Evolutionary conservation across 2,113 vertebrate species (phyloP), one percentile per base, ranked within the genome.

Genomic region (Gulo gulo): DNA sequence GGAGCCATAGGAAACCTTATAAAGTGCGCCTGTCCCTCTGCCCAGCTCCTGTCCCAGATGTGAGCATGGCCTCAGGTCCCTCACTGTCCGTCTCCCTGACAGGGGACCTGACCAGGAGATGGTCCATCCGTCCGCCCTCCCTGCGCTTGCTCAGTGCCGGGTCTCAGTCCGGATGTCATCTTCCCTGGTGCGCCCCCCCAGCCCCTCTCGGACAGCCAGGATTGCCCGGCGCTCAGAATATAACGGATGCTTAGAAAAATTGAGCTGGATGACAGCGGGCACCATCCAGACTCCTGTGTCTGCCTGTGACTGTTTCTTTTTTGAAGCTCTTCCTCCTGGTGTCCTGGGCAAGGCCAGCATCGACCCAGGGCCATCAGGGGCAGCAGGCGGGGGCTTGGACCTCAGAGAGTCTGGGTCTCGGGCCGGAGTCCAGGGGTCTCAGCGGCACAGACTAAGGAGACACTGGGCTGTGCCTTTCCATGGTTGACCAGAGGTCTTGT

Each of bases 291-390:
- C 39, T 15, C 39, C 14, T 2, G 4, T 9, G 24, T 42, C 1
- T 31, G 29, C 29, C 63, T 65, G 63, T 15, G 63, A 15, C 29
- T 31, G 15, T 36, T 55, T 55, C 50, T 50, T 31, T 29, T 21
- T 15, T 12, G 47, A 20, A 20, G 36, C n/a, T 20, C 9, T 29
- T 13, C 12, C n/a, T 88, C n/a, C 24, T n/a, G 26, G 13, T 45
- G 36, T 18, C 29, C 11, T 9, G 20, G 24, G 1, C 26, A 57
- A 13, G 16, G 21, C 50, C 8, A 16, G 59, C 29, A 13, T 42
- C 4, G 1, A 4, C 45, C 6, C 4, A 0, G 29, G 29, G 1
- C 7, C 4, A 4, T 39, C 18, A 6, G 11, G 12, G n/a, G 34
- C 36, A 13, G n/a, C 16, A 4, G 50, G 20, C 3, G 6, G 16